A percentile compares a stretch with the other conserved stretches of the same genome.
phyloP scores from a whole-genome alignment of 2,888 invertebrate genomes.

The Arge pagana region DNA sequence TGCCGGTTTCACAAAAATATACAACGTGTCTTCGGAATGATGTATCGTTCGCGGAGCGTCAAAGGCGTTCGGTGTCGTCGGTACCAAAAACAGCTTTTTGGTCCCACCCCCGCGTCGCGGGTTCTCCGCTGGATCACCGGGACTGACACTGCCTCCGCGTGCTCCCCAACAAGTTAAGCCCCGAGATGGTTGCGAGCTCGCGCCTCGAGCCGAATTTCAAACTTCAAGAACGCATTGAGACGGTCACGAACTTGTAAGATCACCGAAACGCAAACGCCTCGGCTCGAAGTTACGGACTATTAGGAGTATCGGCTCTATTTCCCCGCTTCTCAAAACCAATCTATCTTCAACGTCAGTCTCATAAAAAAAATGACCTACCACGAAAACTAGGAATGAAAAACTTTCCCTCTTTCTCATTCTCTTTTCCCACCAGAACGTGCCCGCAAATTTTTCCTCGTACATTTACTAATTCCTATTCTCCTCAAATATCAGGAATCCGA shows the following conservation, averaged over 20 bases:
- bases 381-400: no score
- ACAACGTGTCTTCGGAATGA: slow-evolving; percentile 8
- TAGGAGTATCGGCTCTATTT: no score
- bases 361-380: no score
- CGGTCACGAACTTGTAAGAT: slow-evolving; percentile 45
- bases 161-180: slow-evolving; percentile 42
- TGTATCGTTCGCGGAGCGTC: slow-evolving; percentile 1
- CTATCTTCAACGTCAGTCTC: no score
- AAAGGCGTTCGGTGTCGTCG: background rate
- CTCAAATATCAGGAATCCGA: no score
- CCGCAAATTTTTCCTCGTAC: no score
- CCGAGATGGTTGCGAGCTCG: slow-evolving; percentile 46
- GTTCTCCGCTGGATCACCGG: background rate
- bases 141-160: background rate
- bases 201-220: slow-evolving; percentile 32
- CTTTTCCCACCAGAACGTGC: no score
- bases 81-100: slow-evolving; percentile 4
- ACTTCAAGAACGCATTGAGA: slow-evolving; percentile 44
- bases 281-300: no score
- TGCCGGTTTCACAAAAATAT: slow-evolving; percentile 26
- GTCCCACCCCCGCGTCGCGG: background rate
- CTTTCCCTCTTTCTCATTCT: no score
- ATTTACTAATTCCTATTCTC: no score
- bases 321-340: no score
- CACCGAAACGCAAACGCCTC: slow-evolving; percentile 11